These are phyloP conservation scores for Nymphalis polychloros DNA, from an alignment of 2,888 invertebrate species.

Conservation along the genomic window DNA sequence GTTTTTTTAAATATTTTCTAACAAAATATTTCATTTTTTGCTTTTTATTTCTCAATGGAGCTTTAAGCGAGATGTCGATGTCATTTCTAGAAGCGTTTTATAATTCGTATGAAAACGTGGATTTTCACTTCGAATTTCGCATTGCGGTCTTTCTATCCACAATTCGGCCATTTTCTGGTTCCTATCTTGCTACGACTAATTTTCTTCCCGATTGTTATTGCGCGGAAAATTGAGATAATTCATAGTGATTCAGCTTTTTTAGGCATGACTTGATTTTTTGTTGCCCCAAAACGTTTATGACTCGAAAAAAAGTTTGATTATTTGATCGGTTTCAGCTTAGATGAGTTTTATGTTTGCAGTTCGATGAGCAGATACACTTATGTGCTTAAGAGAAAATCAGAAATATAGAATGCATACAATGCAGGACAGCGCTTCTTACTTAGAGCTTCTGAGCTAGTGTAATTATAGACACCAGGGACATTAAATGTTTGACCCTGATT, in stretches of 20 bases:
- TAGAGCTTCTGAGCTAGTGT: no score
- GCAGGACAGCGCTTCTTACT: no score
- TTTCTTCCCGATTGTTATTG: conserved; percentile 29
- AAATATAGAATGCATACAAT: no score
- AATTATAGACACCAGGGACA: no score
- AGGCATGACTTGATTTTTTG: conserved; percentile 22
- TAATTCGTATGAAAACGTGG: conserved; percentile 18
- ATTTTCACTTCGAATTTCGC: conserved; percentile 38
- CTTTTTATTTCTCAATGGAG: background rate
- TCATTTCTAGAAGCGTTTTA: conserved; percentile 35
- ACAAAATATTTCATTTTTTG: no score
- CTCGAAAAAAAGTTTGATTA: background rate
- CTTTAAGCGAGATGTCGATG: conserved; percentile 33
- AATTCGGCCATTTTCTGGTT: conserved; percentile 17
- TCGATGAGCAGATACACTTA: no score
- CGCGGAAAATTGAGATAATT: conserved; percentile 36
- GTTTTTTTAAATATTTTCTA: no score
- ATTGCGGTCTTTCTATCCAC: conserved; percentile 36
- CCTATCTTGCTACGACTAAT: conserved; percentile 28
- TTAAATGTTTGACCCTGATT: no score
- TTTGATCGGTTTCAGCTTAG: background rate
- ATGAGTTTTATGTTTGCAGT: no score
- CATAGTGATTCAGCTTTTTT: conserved; percentile 26
- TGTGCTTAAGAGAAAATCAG: no score
- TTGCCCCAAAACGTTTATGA: background rate